Conservation (phyloP, 2,888 invertebrate genomes). For the Apodemia duryi region DNA sequence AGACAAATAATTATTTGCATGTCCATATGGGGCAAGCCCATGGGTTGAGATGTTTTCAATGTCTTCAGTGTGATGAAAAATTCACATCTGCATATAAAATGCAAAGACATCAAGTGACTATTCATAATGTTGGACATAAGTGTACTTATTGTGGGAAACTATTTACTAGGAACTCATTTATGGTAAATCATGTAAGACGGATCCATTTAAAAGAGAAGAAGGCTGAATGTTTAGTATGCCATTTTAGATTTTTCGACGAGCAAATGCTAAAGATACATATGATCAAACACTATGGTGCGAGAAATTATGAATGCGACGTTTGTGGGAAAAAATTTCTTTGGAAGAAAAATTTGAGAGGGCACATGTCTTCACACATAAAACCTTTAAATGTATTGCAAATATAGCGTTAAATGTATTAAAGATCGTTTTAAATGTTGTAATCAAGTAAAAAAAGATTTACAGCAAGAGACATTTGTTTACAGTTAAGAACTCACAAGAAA, state of each 20-base stretch:
- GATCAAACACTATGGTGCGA: constrained; percentile 69
- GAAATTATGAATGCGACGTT: constrained; percentile 75
- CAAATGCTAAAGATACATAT: constrained; percentile 60
- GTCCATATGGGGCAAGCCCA: constrained; percentile 51
- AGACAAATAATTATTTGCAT: constrained; percentile 41
- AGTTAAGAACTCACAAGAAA: too few relatives aligned
- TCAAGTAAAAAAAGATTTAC: constrained; percentile 40
- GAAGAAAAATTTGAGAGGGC: constrained; percentile 78
- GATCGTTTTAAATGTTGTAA: neutral
- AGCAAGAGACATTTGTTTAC: too few relatives aligned
- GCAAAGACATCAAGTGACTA: constrained; percentile 48
- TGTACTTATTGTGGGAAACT: constrained; percentile 52
- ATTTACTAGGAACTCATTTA: constrained; percentile 54
- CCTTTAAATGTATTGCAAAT: neutral
- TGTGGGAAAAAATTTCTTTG: constrained; percentile 78
- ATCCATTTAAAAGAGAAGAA: constrained; percentile 61
- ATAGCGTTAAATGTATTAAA: constrained; percentile 15
- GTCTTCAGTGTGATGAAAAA: constrained; percentile 50
- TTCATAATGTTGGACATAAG: constrained; percentile 51
- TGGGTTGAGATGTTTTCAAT: constrained; percentile 46
- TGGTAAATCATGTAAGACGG: constrained; percentile 54
- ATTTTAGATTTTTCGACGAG: constrained; percentile 52
- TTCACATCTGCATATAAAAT: constrained; percentile 52
- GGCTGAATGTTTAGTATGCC: constrained; percentile 52
- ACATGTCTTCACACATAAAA: constrained; percentile 59